Conservation (phyloP, 2,113 vertebrate genomes). For the Okapia johnstoni region DNA sequence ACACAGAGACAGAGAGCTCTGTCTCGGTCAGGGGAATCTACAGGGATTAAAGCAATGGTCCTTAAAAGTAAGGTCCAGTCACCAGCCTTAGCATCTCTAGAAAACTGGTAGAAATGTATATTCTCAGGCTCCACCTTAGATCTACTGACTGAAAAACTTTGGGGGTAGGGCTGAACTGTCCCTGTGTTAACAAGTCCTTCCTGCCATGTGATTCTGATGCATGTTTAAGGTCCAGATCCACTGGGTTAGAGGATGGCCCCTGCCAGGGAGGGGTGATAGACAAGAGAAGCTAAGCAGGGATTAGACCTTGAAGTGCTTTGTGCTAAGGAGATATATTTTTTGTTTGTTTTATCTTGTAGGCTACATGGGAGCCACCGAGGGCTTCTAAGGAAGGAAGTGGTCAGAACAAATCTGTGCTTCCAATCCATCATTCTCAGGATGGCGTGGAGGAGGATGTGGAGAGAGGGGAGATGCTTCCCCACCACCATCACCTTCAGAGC, state of each 20-base stretch:
- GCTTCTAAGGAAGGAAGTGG: conserved; percentile 6
- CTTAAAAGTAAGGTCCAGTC: not conserved
- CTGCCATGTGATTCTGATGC: not conserved
- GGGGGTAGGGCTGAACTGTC: not conserved
- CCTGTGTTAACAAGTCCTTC: not conserved
- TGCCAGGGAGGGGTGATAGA: not conserved
- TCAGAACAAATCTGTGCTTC: conserved; percentile 9
- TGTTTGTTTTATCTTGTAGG: not conserved
- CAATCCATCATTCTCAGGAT: not conserved
- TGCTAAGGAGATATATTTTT: not conserved
- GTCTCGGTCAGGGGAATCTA: not conserved
- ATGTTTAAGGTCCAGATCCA: not conserved
- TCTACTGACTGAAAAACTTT: not conserved
- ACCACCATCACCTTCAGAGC: not conserved
- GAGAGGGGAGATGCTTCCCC: not conserved
- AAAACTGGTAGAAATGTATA: not conserved
- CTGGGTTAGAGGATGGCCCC: not conserved
- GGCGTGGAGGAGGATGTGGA: not conserved
- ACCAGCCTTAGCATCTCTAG: not conserved
- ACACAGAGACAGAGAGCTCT: not conserved
- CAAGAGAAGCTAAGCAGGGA: not conserved
- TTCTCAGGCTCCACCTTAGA: not conserved
- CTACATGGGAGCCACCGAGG: not conserved
- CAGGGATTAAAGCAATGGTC: not conserved
- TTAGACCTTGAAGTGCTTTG: not conserved